phyloP scores from a whole-genome alignment of 2,113 vertebrate species.

The Vidua macroura region DNA sequence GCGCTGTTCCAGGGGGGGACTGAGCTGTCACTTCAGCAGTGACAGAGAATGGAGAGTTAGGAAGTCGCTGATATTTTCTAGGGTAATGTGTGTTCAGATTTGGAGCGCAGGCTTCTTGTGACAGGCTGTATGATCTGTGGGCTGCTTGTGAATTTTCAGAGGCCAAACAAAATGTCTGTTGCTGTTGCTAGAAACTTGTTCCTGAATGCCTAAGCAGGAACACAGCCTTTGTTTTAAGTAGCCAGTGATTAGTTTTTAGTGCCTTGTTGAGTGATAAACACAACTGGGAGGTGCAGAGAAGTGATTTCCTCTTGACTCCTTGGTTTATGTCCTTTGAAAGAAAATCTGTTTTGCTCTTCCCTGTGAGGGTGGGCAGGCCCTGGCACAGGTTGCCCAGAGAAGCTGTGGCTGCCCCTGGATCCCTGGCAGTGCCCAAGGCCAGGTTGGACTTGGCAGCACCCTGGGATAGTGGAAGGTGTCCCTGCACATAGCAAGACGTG shows the following conservation, averaged over 20 bases:
- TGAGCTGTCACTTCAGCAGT: neutral
- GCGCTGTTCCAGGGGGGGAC: accelerated
- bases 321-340: neutral
- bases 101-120: neutral
- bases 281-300: neutral
- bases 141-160: neutral
- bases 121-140: neutral
- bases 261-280: neutral
- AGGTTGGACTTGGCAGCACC: neutral
- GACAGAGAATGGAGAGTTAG: neutral
- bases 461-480: neutral
- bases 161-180: neutral
- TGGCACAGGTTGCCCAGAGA: neutral
- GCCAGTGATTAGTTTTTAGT: accelerated
- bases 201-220: neutral
- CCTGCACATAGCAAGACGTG: neutral
- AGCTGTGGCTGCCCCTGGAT: neutral
- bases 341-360: neutral
- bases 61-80: accelerated
- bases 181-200: neutral
- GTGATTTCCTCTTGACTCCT: neutral
- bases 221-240: neutral
- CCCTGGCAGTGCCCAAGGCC: neutral
- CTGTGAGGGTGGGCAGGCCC: accelerated
- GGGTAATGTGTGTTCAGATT: too few species aligned